Percentiles rank a stretch among this genome's conserved stretches.
These are phyloP conservation scores for Tragelaphus buxtoni DNA, from an alignment of 2,113 vertebrate species.

Conservation along the genomic window DNA sequence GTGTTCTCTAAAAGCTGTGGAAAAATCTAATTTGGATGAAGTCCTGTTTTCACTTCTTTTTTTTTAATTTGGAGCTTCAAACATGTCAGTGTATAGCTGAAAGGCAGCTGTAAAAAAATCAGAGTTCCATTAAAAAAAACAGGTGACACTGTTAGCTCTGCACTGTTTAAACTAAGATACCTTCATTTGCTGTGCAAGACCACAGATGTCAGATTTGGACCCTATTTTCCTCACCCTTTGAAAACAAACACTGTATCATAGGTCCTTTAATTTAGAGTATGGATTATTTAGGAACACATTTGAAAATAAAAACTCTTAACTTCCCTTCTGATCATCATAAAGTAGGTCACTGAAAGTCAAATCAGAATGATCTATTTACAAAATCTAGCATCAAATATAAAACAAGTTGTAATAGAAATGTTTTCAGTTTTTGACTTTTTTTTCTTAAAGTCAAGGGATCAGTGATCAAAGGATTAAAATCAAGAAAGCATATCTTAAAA, in stretches of 20 bases:
- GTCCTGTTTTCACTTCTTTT: background rate
- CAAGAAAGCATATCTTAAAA: background rate
- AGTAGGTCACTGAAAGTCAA: slow-evolving; percentile 32
- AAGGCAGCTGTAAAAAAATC: background rate
- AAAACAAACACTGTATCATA: background rate
- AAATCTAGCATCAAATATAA: slow-evolving; percentile 42
- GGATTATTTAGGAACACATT: background rate
- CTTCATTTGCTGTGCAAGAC: background rate
- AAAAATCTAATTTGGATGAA: background rate
- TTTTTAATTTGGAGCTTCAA: background rate
- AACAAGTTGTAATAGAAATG: slow-evolving; percentile 40
- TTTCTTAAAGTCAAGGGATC: background rate
- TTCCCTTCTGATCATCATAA: slow-evolving; percentile 43
- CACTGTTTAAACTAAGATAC: background rate
- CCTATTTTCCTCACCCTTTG: background rate
- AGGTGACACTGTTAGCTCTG: background rate
- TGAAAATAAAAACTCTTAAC: background rate
- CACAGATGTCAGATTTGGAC: background rate
- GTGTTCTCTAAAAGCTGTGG: background rate
- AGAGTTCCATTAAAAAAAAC: slow-evolving; percentile 8
- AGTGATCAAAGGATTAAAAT: slow-evolving; percentile 48
- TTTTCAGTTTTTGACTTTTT: slow-evolving; percentile 17
- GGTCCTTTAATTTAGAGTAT: background rate
- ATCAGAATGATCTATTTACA: slow-evolving; percentile 21
- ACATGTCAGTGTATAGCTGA: background rate